Evolutionary conservation across 1,140 invertebrate species (phyloP), one percentile per base, ranked within the genome.

Genomic region (Drosophila setifemur): DNA sequence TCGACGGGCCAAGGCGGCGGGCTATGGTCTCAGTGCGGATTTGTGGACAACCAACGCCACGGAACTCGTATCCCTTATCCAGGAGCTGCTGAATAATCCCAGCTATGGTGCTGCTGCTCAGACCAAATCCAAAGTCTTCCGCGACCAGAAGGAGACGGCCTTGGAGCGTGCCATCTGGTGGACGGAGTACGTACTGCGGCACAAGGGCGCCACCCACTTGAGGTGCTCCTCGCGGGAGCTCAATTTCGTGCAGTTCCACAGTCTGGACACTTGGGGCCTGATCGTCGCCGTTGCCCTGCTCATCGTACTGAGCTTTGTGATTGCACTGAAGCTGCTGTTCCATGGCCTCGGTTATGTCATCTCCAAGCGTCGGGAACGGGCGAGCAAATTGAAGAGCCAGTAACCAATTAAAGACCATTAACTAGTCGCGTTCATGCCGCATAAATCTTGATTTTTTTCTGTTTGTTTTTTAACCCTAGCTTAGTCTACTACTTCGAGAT

Each of bases 131-230:
- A 54, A 50, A 2, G 19, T 69, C 3, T 91, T 88, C 53, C 49
- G 68, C 2, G 95, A 96, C 89, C 92, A 93, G 31, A 93, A 92
- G 12, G 72, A 91, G 2, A 88, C 88, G 0, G 93, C 95, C 0
- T 52, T 95, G 43, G 93, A 95, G 12, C 93, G 92, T 0, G 94
- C 94, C 1, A 91, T 94, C 1, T 96, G 93, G 91, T 95, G 95
- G 94, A 91, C 92, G 0, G 95, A 96, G 74, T 93, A 95, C 61
- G 92, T 95, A 1, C 91, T 93, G 1, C 91, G 91, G 11, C 90
- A 93, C 31, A 64, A 91, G 12, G 90, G 90, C 2, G 90, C 90
- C 1, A 37, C 43, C 1, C 77, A 89, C 35, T 48, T 91, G 48
- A 66, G 73, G 23, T 55, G 71, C 5, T 64, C 70, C 8, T 70